Evolutionary conservation across 1,140 invertebrate species (phyloP), one percentile per base, ranked within the genome.

Genomic region (Babylonia areolata): DNA sequence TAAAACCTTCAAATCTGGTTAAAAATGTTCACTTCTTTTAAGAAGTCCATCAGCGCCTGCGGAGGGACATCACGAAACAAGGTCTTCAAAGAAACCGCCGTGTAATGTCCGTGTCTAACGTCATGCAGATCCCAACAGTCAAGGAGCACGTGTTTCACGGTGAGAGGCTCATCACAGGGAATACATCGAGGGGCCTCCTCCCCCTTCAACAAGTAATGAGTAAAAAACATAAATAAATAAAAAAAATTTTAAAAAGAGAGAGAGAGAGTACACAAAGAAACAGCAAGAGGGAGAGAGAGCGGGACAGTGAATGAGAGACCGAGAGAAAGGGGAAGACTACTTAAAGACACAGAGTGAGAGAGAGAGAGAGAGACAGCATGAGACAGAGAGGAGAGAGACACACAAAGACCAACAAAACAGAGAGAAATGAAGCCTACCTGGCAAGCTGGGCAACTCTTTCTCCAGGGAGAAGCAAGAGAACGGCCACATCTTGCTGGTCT

Each of bases 401-500:
- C 46, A n/a, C n/a, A n/a, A n/a, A n/a, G n/a, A n/a, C n/a, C n/a
- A n/a, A n/a, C n/a, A n/a, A n/a, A 9, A 51, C 46, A 51, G 9
- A 51, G 17, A 51, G 1, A 9, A 51, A 51, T 9, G 28, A 23
- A 64, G 17, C 5, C 9, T 87, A 91, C 91, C 91, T 86, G 91
- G 91, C 40, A 91, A 77, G 51, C 83, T 87, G 1, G 90, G 89
- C 39, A 88, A 28, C 33, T 90, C 88, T 78, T 90, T 90, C 51
- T 90, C 90, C 42, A 90, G 71, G 33, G 87, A 81, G 23, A 91
- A 42, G 82, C 91, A 90, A 23, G 91, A 90, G 77, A 90, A 91
- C 1, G 89, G 91, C 91, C 91, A 91, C 89, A 90, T 90, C 28
- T 91, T 90, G n/a, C 87, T 85, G 5, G 75, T 73, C 82, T 90